These are phyloP conservation scores for Toxotes jaculatrix DNA, from an alignment of 2,113 vertebrate species.

Conservation along the genomic window DNA sequence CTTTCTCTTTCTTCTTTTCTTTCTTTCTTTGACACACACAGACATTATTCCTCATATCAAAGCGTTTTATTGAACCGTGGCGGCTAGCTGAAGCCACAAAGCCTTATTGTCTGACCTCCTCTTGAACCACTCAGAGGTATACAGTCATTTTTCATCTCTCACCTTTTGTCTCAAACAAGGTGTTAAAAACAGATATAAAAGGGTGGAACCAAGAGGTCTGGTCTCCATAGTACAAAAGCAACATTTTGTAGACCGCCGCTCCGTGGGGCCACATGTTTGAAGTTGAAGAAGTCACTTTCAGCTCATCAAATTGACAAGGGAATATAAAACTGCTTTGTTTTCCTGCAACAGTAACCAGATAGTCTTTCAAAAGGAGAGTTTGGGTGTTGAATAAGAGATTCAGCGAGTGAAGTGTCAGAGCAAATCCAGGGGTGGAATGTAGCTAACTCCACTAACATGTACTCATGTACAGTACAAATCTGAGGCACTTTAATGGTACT, in stretches of 20 bases:
- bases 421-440: neutral
- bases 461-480: neutral
- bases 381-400: conserved; percentile 35
- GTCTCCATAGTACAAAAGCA: conserved; percentile 36
- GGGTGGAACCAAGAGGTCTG: conserved; percentile 52
- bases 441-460: no score
- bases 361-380: conserved; percentile 51
- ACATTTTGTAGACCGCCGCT: conserved; percentile 23
- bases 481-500: neutral
- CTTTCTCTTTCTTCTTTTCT: conserved; percentile 61
- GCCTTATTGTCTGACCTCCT: conserved; percentile 61
- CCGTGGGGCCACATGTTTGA: conserved; percentile 46
- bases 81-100: conserved; percentile 60
- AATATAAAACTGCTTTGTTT: conserved; percentile 46
- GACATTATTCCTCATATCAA: conserved; percentile 73
- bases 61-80: conserved; percentile 63
- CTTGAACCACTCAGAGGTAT: conserved; percentile 40
- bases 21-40: conserved; percentile 50
- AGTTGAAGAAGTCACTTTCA: conserved; percentile 78
- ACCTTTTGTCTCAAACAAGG: conserved; percentile 60
- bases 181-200: conserved; percentile 67
- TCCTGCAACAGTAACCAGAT: conserved; percentile 54
- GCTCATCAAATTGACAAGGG: conserved; percentile 53
- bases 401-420: neutral
- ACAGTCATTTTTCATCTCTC: conserved; percentile 56